Base-by-base conservation (phyloP, 2,797 vertebrate genomes). In the Helicolenus hilgendorfi region DNA sequence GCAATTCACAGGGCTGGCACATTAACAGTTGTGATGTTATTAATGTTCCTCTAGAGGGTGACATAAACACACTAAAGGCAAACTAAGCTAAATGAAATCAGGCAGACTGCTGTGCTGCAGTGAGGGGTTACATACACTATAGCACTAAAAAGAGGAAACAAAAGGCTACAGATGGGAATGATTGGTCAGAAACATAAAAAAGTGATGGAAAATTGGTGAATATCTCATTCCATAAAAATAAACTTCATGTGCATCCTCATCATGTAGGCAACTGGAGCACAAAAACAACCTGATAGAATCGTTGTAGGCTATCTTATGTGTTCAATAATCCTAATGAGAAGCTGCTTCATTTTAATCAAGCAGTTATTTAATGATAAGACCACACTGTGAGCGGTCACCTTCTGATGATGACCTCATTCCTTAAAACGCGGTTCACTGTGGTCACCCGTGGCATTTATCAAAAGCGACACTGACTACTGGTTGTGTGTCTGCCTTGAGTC, bases 21-120 rank as follows among this genome's bases (percentile, higher is more conserved):
- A 0, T 2, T 29, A 33, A 0, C 1, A 2, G 4, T 49, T 29
- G 91, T 67, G 56, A 77, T 92, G 69, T 29, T 74, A 49, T 26
- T 13, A 59, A 73, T 83, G n/a, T 24, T 81, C 93, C 94, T 88
- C 84, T 95, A 95, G 95, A 92, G 92, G 94, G 94, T 90, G 38
- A 5, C 77, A 70, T 69, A 81, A 89, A 86, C 83, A 75, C 86
- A 89, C 69, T 45, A 49, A 33, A 75, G 75, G 49, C 2, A 29
- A 33, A 70, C 56, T 3, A 29, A 72, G 33, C n/a, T 27, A n/a
- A 56, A 31, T 7, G 4, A n/a, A 14, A 24, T 56, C 7, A 60
- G 29, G 2, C n/a, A 26, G n/a, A 24, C 13, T 4, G 3, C 11
- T 68, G 31, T 1, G 3, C 3, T 59, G 60, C 69, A 64, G 22